Conservation (phyloP, 2,888 invertebrate species). For the Pammene aurita region DNA sequence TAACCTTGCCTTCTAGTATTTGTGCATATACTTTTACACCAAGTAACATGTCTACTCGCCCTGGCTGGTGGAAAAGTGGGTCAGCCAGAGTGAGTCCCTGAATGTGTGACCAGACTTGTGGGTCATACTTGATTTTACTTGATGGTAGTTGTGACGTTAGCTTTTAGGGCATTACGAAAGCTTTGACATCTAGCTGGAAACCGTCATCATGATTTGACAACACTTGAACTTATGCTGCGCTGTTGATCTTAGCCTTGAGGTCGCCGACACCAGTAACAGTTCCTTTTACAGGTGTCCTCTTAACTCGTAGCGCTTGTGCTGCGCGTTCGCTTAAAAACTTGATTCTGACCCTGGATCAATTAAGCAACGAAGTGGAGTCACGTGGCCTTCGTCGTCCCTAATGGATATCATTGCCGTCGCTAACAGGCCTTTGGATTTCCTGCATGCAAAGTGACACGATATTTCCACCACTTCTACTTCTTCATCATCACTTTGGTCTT, state of each 20-base stretch:
- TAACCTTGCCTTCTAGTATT: slow-evolving; percentile 41
- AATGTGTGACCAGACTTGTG: too few relatives aligned
- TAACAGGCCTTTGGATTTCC: slow-evolving; percentile 40
- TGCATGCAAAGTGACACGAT: slow-evolving; percentile 38
- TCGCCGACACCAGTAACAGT: background rate
- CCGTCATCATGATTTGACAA: background rate
- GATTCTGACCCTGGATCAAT: too few relatives aligned
- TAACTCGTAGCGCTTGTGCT: too few relatives aligned
- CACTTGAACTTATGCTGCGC: too few relatives aligned
- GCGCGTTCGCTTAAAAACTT: too few relatives aligned
- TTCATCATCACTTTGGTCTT: slow-evolving; percentile 4
- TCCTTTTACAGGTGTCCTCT: too few relatives aligned
- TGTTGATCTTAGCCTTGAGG: slow-evolving; percentile 18
- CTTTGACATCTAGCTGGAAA: too few relatives aligned
- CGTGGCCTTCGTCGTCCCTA: too few relatives aligned
- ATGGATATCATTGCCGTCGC: slow-evolving; percentile 41
- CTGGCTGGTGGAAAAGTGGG: slow-evolving; percentile 42
- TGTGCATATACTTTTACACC: slow-evolving; percentile 45
- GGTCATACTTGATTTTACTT: too few relatives aligned
- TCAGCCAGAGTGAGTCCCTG: too few relatives aligned
- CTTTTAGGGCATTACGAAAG: too few relatives aligned
- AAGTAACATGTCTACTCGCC: slow-evolving; percentile 46
- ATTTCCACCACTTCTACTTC: slow-evolving; percentile 35
- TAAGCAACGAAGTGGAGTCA: too few relatives aligned
- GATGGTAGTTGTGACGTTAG: slow-evolving; percentile 6